Evolutionary conservation across 2,797 vertebrate species (phyloP), one percentile per base, ranked within the genome.

Genomic region (Fistularia tabacaria): DNA sequence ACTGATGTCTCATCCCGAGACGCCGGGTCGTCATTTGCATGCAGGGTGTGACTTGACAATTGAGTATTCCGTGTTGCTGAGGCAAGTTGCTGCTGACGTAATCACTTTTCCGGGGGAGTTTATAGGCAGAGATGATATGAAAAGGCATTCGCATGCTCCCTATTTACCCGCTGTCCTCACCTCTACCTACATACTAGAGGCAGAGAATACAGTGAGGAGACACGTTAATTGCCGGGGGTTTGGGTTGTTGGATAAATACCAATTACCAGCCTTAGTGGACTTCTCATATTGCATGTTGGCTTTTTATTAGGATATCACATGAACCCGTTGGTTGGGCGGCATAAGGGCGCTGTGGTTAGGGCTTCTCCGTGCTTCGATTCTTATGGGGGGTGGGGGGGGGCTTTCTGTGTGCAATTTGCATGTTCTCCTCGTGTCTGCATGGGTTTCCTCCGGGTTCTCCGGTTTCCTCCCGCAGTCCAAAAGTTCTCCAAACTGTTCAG

Each of bases 121-220:
- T 41, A 60, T 62, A 8, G 11, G 15, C 8, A 43, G 10, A 61
- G 63, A 74, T 64, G 68, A 57, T 9, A 51, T 64, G 56, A 38
- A 74, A 71, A 80, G 75, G 45, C 76, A 79, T 79, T 79, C 77
- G 82, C 70, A 71, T 63, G 54, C 36, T 76, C 61, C 70, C 13
- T 75, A 54, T 83, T 74, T 66, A 59, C 52, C 66, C 48, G 70
- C 1, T 49, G 47, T 46, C 46, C 66, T 77, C 49, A 74, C 49
- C 57, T 69, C 10, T 54, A 51, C 64, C 65, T 54, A 55, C 46
- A 57, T 25, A 56, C 62, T 54, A 65, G 64, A 69, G 43, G 7
- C 39, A 48, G 45, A 14, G 36, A 73, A 66, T 44, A 58, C 59
- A 52, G 60, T 37, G 47, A 54, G 57, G 38, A 63, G 50, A 58